Conservation (phyloP, 2,888 invertebrate species). For the Xestobium rufovillosum region DNA sequence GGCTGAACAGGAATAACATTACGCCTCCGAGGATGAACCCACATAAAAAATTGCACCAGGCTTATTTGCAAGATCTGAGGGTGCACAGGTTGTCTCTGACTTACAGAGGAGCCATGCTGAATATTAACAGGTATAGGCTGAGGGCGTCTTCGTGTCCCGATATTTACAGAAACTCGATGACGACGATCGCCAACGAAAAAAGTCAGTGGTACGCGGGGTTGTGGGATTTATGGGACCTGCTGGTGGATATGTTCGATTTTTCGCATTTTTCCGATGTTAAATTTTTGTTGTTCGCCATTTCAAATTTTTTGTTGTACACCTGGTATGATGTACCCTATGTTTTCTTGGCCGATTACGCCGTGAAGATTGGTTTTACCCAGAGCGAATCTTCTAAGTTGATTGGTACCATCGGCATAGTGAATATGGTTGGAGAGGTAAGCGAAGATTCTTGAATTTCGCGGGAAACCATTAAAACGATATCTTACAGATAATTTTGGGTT, state of each 20-base stretch:
- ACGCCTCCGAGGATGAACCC: constrained; percentile 37
- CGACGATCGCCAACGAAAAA: constrained; percentile 75
- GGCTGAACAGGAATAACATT: constrained; percentile 49
- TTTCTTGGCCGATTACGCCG: constrained; percentile 76
- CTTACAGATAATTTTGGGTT: constrained; percentile 73
- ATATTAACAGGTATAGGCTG: constrained; percentile 71
- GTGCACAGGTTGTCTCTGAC: constrained; percentile 70
- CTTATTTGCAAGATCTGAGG: constrained; percentile 65
- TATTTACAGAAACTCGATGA: constrained; percentile 80
- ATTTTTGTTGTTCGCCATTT: constrained; percentile 73
- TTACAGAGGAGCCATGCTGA: constrained; percentile 79
- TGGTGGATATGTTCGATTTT: constrained; percentile 72
- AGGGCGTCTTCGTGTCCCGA: constrained; percentile 86
- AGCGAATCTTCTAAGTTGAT: constrained; percentile 73
- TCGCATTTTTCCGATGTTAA: constrained; percentile 68
- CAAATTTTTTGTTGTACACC: constrained; percentile 83
- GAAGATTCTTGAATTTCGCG: no score
- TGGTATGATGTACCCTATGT: constrained; percentile 94
- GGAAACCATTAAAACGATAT: no score
- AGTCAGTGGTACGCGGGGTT: constrained; percentile 66
- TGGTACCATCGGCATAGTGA: constrained; percentile 78
- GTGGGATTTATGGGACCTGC: constrained; percentile 70
- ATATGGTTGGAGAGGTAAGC: constrained; percentile 80
- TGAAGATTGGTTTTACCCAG: constrained; percentile 62
- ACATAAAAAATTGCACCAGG: constrained; percentile 47